Evolutionary conservation across 2,113 vertebrate genomes (phyloP).

Genomic region (Crotalus horridus): DNA sequence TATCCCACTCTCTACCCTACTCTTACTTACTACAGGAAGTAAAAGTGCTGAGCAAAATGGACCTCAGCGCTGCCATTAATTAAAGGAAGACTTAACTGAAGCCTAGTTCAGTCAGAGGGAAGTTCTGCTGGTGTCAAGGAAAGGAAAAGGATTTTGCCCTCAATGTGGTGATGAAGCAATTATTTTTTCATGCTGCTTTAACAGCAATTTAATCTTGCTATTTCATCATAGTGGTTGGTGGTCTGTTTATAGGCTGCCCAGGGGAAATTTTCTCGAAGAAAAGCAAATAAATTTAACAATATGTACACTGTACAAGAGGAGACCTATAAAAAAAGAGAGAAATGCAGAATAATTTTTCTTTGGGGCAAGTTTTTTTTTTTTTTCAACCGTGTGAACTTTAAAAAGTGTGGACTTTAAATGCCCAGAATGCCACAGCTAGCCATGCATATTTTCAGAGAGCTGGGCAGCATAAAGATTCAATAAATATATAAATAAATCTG

Average conservation of each 20-base stretch:
- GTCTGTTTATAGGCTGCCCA: not conserved
- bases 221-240: not conserved
- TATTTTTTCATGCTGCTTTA: not conserved
- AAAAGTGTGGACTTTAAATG: not conserved
- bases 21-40: not conserved
- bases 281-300: not conserved
- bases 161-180: not conserved
- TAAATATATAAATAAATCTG: not conserved
- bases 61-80: not conserved
- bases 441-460: not conserved
- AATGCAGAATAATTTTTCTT: not conserved
- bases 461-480: not conserved
- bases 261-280: not conserved
- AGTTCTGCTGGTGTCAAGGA: not conserved
- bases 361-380: not conserved
- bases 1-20: not conserved
- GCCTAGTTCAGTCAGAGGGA: not conserved
- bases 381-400: not conserved
- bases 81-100: not conserved
- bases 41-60: not conserved
- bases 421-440: not conserved
- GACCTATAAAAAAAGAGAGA: not conserved
- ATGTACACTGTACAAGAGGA: not conserved
- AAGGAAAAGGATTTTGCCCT: not conserved
- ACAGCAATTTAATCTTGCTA: not conserved